These are phyloP conservation scores for Pelusios castaneus DNA, from an alignment of 2,113 vertebrate species.

Conservation along the genomic window DNA sequence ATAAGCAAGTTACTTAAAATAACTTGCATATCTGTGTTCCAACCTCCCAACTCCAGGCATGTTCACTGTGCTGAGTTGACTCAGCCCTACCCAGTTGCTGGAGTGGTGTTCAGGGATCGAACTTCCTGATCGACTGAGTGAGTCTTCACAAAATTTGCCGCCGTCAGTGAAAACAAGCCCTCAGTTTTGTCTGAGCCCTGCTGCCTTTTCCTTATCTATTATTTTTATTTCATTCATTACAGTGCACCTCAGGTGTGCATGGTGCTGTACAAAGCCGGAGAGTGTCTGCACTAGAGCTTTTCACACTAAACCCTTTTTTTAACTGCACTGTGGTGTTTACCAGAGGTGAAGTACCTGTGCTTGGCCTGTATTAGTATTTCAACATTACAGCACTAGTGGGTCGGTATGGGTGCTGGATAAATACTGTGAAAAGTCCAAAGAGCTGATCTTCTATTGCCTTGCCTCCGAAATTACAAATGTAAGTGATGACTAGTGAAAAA, in stretches of 20 bases:
- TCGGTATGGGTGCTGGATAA: neutral
- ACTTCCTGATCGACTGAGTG: no score
- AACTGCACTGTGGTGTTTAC: neutral
- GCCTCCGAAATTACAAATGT: neutral
- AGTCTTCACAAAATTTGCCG: no score
- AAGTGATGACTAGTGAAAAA: accelerated
- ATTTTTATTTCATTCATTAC: neutral
- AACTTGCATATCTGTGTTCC: no score
- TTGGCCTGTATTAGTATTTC: neutral
- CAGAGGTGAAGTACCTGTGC: neutral
- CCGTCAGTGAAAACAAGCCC: no score
- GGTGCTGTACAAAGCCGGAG: neutral
- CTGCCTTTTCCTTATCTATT: neutral
- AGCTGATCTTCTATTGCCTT: neutral
- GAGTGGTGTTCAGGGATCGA: no score
- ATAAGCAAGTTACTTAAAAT: no score
- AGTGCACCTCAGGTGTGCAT: neutral
- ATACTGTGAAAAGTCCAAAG: neutral
- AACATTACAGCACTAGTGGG: neutral
- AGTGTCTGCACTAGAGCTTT: neutral
- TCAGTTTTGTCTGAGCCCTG: neutral
- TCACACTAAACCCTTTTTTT: neutral
- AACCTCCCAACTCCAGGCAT: no score
- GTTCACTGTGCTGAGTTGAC: no score
- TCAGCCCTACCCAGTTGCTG: no score